Evolutionary conservation across 2,113 vertebrate species (phyloP).

Genomic region (Camelus dromedarius): DNA sequence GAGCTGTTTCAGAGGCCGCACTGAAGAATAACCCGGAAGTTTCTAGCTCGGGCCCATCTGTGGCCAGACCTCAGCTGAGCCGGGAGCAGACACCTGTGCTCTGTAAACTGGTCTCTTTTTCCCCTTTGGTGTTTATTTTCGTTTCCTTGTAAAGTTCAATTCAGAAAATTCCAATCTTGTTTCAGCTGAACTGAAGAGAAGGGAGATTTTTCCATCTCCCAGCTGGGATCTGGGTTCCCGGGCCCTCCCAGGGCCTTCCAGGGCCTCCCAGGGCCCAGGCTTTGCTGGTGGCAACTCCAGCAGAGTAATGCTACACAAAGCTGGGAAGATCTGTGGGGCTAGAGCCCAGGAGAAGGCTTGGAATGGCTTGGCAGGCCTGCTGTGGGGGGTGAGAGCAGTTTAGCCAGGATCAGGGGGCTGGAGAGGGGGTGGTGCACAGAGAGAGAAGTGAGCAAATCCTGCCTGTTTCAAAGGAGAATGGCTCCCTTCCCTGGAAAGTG

Average conservation of each 20-base stretch:
- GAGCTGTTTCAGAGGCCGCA: background rate
- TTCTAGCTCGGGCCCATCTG: constrained; percentile 32
- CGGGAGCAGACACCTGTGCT: constrained; percentile 63
- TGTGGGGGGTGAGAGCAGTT: background rate
- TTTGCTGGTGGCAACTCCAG: background rate
- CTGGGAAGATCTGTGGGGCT: background rate
- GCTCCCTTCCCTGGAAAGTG: constrained; percentile 23
- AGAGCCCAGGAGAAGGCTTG: constrained; percentile 12
- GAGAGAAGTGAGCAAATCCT: constrained; percentile 46
- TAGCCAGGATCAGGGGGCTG: background rate
- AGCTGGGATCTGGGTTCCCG: constrained; percentile 19
- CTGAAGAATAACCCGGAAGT: background rate
- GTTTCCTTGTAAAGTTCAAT: constrained; percentile 67
- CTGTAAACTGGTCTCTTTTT: constrained; percentile 51
- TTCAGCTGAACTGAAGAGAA: constrained; percentile 36
- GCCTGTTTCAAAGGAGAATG: constrained; percentile 61
- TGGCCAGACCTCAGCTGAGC: background rate
- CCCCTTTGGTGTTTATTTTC: constrained; percentile 69
- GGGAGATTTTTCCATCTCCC: background rate
- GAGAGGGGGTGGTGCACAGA: background rate
- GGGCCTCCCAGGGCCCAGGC: background rate
- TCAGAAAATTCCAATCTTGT: constrained; percentile 67
- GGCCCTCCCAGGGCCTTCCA: background rate
- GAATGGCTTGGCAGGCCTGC: background rate
- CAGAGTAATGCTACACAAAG: background rate